Evolutionary conservation across 53 echinoderm and acorn worm species (phyloP).

Genomic region (Patiria pectinifera): DNA sequence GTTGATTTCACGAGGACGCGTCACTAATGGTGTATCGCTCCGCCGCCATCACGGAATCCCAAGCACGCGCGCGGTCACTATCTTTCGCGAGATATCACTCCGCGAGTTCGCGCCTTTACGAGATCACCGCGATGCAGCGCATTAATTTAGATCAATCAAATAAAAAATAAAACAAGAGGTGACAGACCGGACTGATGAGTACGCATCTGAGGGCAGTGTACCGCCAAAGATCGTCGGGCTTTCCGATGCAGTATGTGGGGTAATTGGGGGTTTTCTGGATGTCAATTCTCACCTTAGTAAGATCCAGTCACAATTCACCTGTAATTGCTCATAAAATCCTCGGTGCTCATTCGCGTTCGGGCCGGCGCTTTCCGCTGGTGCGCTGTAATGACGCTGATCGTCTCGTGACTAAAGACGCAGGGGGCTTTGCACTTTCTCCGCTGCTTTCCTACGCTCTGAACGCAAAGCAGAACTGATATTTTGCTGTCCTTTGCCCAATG

Average conservation of each 20-base stretch:
- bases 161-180: background rate
- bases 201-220: background rate
- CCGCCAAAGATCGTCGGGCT: background rate
- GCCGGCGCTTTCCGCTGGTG: background rate
- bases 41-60: background rate
- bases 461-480: background rate
- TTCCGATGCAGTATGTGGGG: background rate
- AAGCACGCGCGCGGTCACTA: background rate
- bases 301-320: background rate
- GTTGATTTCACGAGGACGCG: background rate
- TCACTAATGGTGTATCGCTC: background rate
- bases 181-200: background rate
- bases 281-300: background rate
- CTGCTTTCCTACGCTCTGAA: background rate
- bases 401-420: background rate
- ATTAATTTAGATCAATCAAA: background rate
- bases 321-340: constrained; percentile 14
- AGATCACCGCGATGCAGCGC: background rate
- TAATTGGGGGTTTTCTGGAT: background rate
- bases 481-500: background rate
- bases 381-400: background rate
- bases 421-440: background rate
- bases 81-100: constrained; percentile 13
- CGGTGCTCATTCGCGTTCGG: background rate
- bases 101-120: background rate